Base-by-base conservation (phyloP, 2,797 vertebrate genomes). In the Gymnothorax reevesii region DNA sequence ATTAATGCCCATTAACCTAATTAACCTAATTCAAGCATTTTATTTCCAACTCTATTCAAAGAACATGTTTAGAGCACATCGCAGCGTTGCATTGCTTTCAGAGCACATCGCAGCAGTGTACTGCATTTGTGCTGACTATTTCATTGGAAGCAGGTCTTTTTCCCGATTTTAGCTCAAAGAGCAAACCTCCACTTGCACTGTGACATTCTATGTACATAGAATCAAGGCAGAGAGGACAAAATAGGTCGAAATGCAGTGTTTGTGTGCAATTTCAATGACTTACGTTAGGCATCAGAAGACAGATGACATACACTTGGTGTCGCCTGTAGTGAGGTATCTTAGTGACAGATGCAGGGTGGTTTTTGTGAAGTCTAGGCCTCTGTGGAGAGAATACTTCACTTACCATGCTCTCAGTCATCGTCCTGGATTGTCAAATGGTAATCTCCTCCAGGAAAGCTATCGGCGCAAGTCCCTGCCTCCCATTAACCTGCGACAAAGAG, bases 401-500 rank as follows among this genome's bases (percentile, higher is more conserved):
- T 73, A 84, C 89, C 52, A 73, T 55, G 57, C 73, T 84, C 52
- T 88, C 84, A 22, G 80, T 52, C 2, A 15, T 64, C 25, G 52
- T 62, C 59, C 69, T 84, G 57, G 83, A 75, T 80, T 73, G 83
- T 25, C 86, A 55, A 66, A 85, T 73, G 64, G 79, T 54, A 89
- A 86, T 27, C 86, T 90, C 87, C 85, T 91, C 88, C 86, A 83
- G 77, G 52, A 87, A 89, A 57, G 85, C 54, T 7, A 25, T 0
- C 62, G 88, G 83, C 85, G 57, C 10, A 7, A 89, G 82, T 88
- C 73, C 27, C 42, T 84, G 10, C 55, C 77, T 91, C 89, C 86
- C 33, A 27, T 73, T 89, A 57, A 90, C 57, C 86, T 91, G 77
- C 33, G 88, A 88, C 89, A 85, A 17, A 84, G 62, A 87, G 87